Percentiles rank a stretch among this genome's conserved stretches.
These are phyloP conservation scores for Mimumesa dahlbomi DNA, from an alignment of 2,888 invertebrate genomes.

Conservation along the genomic window DNA sequence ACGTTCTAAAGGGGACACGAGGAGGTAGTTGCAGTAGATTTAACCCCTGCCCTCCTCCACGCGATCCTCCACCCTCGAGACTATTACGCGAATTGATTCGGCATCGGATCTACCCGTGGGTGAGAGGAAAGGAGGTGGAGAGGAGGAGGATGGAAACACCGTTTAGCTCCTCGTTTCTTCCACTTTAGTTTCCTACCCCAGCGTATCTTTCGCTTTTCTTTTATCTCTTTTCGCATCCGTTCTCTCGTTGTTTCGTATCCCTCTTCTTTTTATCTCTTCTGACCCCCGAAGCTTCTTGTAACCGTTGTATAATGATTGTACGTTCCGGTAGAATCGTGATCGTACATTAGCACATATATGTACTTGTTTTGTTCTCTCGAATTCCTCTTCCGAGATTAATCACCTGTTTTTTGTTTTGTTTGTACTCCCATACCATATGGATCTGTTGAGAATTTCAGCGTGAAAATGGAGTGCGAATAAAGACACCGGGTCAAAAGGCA, in stretches of 20 bases:
- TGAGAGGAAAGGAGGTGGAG: no score
- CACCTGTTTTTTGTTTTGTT: no score
- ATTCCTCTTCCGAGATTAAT: no score
- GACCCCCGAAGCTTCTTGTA: no score
- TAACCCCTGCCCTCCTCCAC: conserved; percentile 55
- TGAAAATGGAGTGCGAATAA: neutral
- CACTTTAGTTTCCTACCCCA: neutral
- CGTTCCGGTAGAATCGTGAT: no score
- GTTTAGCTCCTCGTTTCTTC: conserved; percentile 77
- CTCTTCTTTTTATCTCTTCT: neutral
- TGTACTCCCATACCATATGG: no score
- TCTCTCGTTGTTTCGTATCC: neutral
- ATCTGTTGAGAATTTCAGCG: no score
- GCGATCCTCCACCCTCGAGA: conserved; percentile 45
- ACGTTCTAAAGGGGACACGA: conserved; percentile 20
- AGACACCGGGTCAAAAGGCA: neutral
- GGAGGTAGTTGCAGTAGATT: conserved; percentile 62
- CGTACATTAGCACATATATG: no score
- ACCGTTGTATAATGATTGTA: no score
- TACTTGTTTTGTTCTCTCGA: no score
- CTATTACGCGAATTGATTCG: conserved; percentile 79
- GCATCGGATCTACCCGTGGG: conserved; percentile 68
- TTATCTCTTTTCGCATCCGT: neutral
- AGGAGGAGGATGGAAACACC: conserved; percentile 72
- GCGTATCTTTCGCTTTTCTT: neutral